phyloP scores from a whole-genome alignment of 1,140 invertebrate species.

The Drosophila aff. region DNA sequence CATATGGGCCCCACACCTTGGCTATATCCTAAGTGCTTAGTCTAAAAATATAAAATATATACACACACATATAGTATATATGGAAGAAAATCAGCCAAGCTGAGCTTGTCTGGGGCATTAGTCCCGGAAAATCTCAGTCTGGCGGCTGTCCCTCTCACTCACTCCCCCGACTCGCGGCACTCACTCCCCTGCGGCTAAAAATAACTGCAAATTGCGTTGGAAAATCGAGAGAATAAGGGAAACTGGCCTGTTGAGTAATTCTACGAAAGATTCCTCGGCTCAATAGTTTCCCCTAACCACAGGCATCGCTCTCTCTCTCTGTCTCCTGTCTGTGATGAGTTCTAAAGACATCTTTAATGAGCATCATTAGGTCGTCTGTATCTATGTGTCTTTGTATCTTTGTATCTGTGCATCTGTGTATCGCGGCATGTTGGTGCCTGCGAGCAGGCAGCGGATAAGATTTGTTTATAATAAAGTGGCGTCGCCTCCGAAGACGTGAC shows the following conservation, averaged over 20 bases:
- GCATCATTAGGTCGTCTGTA: constrained; percentile 72
- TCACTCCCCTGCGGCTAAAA: constrained; percentile 40
- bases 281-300: constrained; percentile 7
- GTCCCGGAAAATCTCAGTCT: constrained; percentile 29
- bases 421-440: constrained; percentile 16
- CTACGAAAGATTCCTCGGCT: constrained; percentile 54
- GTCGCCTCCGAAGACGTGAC: constrained; percentile 48
- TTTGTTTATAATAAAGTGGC: constrained; percentile 72
- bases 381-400: constrained; percentile 8
- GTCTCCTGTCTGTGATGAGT: constrained; percentile 35
- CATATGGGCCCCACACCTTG: constrained; percentile 27
- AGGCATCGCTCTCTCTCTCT: constrained; percentile 22
- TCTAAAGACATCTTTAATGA: constrained; percentile 77
- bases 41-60: constrained; percentile 32
- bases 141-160: constrained; percentile 8
- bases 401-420: constrained; percentile 34
- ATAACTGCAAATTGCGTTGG: constrained; percentile 62
- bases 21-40: constrained; percentile 19
- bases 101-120: constrained; percentile 33
- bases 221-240: constrained; percentile 21
- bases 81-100: constrained; percentile 5
- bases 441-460: constrained; percentile 16
- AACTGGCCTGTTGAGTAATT: constrained; percentile 71
- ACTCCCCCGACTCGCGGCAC: background rate
- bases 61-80: background rate